phyloP scores from a whole-genome alignment of 2,888 invertebrate genomes.

The Fissipunctia ypsillon region DNA sequence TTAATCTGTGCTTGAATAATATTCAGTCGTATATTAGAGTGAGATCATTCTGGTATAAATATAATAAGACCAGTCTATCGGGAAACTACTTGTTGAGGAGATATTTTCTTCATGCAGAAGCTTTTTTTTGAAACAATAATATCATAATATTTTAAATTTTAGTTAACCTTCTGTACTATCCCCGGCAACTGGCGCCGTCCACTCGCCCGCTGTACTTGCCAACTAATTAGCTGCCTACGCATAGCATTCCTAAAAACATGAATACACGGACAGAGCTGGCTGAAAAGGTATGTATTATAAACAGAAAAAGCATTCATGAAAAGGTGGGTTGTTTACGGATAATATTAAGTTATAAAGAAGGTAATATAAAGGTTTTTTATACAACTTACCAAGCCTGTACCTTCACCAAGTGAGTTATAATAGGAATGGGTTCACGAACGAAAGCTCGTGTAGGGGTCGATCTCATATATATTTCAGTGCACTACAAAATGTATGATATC shows the following conservation, averaged over 20 bases:
- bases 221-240: constrained; percentile 52
- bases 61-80: neutral
- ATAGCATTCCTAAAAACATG: constrained; percentile 53
- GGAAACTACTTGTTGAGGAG: no score
- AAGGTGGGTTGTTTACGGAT: neutral
- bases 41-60: neutral
- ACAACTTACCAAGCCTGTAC: constrained; percentile 20
- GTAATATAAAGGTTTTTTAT: constrained; percentile 17
- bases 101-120: no score
- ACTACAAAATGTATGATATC: constrained; percentile 27
- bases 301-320: constrained; percentile 36
- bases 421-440: constrained; percentile 7
- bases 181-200: neutral
- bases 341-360: constrained; percentile 3
- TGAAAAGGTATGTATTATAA: constrained; percentile 17
- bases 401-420: constrained; percentile 1
- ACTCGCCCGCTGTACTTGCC: constrained; percentile 39
- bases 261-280: constrained; percentile 22
- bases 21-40: neutral
- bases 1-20: neutral
- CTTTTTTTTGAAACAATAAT: no score
- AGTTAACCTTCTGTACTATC: constrained; percentile 33
- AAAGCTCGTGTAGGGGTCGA: constrained; percentile 12
- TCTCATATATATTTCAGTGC: constrained; percentile 40
- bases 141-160: neutral